Percentiles rank a stretch among this genome's conserved stretches.
Conservation (phyloP, 2,113 vertebrate species). For the Oostethus manadensis region DNA sequence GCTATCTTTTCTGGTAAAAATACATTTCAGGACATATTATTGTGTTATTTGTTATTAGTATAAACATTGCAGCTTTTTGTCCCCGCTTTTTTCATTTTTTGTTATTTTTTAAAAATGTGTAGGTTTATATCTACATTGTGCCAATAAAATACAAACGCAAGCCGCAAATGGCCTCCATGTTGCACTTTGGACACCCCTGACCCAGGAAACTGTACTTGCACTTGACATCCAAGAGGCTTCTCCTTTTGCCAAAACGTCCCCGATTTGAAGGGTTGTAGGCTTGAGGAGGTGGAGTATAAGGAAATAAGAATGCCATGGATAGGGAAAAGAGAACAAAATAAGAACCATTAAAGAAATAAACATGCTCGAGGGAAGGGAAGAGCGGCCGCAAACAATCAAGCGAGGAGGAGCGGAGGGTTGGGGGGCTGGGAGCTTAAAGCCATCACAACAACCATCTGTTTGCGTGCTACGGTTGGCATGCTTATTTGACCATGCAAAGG, state of each 20-base stretch:
- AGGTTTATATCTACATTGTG: no score
- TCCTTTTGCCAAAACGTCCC: neutral
- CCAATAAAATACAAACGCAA: no score
- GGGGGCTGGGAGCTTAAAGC: slow-evolving; percentile 36
- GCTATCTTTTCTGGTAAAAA: no score
- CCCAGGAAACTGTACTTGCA: slow-evolving; percentile 1
- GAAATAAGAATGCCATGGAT: slow-evolving; percentile 44
- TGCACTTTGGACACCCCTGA: neutral
- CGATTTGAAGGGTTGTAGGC: neutral
- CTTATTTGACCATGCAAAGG: slow-evolving; percentile 46
- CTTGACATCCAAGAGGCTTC: neutral
- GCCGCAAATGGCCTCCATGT: no score
- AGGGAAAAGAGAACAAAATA: slow-evolving; percentile 7
- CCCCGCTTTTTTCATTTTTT: no score
- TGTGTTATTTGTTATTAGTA: no score
- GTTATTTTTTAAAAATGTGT: no score
- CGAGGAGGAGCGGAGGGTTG: slow-evolving; percentile 10
- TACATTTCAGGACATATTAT: no score
- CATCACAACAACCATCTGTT: slow-evolving; percentile 56
- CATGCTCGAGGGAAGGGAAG: slow-evolving; percentile 8
- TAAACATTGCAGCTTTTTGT: no score
- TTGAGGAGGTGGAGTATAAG: neutral
- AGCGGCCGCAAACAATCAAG: slow-evolving; percentile 16
- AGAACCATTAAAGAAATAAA: slow-evolving; percentile 10
- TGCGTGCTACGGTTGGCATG: slow-evolving; percentile 51